Percentiles rank a stretch among this genome's conserved stretches.
These are phyloP conservation scores for Pinctada fucata DNA, from an alignment of 2,888 invertebrate species.

Conservation along the genomic window DNA sequence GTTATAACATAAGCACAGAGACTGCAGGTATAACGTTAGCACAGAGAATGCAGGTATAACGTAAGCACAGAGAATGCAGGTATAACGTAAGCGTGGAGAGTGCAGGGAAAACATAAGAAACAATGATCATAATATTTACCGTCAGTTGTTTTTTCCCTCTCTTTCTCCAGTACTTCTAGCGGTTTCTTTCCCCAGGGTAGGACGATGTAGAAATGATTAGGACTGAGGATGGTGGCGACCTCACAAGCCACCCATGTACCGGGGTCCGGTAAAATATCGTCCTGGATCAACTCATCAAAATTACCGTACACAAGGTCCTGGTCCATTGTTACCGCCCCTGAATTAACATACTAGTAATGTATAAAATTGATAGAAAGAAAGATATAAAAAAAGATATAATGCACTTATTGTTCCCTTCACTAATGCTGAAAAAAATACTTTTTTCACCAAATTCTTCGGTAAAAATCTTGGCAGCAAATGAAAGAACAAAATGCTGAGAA, in stretches of 20 bases:
- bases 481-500: too few relatives aligned
- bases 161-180: constrained; percentile 44
- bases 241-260: constrained; percentile 68
- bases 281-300: constrained; percentile 54
- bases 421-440: neutral
- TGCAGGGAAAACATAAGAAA: too few relatives aligned
- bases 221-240: constrained; percentile 67
- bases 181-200: constrained; percentile 69
- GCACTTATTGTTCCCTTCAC: neutral
- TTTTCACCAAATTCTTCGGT: neutral
- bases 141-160: neutral
- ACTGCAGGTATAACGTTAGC: too few relatives aligned
- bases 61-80: too few relatives aligned
- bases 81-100: too few relatives aligned
- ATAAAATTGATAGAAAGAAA: neutral
- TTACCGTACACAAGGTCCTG: constrained; percentile 53
- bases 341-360: neutral
- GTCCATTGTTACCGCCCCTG: constrained; percentile 58
- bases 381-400: neutral
- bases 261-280: constrained; percentile 58
- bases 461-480: too few relatives aligned
- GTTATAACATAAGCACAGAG: too few relatives aligned
- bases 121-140: too few relatives aligned
- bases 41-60: too few relatives aligned
- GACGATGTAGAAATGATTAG: constrained; percentile 72